These are phyloP conservation scores for Cephus spinipes DNA, from an alignment of 2,888 invertebrate species.

Conservation along the genomic window DNA sequence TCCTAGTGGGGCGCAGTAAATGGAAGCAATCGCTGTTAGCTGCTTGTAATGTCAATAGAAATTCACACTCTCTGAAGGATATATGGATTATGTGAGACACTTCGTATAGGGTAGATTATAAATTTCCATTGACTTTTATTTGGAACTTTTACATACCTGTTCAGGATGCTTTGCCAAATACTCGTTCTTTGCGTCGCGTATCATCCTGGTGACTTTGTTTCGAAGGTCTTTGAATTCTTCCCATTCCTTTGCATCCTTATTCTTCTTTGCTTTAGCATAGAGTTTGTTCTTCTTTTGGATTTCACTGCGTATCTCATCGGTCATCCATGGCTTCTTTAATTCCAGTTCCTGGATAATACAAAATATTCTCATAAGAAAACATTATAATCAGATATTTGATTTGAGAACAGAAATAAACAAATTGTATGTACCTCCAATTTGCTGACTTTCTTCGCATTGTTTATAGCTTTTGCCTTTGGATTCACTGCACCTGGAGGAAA, in stretches of 20 bases:
- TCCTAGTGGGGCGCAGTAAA: background rate
- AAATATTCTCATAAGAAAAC: background rate
- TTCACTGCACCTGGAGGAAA: conserved; percentile 48
- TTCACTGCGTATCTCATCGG: conserved; percentile 62
- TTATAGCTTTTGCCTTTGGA: conserved; percentile 49
- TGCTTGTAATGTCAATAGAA: background rate
- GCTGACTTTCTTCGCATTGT: conserved; percentile 51
- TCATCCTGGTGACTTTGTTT: conserved; percentile 64
- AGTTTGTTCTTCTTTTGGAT: conserved; percentile 63
- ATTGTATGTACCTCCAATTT: conserved; percentile 53
- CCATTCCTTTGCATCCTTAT: conserved; percentile 63
- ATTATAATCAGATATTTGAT: background rate
- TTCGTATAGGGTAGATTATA: background rate
- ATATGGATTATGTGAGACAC: background rate
- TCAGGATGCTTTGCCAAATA: conserved; percentile 61
- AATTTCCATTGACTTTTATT: background rate
- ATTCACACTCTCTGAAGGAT: background rate
- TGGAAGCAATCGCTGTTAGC: background rate
- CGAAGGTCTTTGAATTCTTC: conserved; percentile 62
- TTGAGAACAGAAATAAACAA: background rate
- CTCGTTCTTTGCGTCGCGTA: conserved; percentile 63
- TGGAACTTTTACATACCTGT: conserved; percentile 47
- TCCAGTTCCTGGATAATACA: conserved; percentile 51
- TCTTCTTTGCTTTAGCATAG: conserved; percentile 62
- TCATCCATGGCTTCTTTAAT: conserved; percentile 65